phyloP scores from a whole-genome alignment of 2,113 vertebrate species.

The Desmodus rotundus region DNA sequence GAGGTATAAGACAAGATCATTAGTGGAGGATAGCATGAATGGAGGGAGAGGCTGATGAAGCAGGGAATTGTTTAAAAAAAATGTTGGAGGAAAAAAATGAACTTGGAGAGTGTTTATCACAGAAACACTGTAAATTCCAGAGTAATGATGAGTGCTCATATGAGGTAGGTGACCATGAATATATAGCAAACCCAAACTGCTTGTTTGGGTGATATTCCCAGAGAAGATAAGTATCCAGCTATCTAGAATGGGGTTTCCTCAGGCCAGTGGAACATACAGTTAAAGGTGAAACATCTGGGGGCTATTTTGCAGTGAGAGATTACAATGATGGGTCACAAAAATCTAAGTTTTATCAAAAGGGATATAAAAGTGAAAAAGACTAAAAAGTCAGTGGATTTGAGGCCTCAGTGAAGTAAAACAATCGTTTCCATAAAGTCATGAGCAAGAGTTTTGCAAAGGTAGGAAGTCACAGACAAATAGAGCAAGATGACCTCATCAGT shows the following conservation, averaged over 20 bases:
- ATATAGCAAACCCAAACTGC: neutral
- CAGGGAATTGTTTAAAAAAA: neutral
- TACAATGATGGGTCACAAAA: neutral
- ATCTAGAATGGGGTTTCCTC: neutral
- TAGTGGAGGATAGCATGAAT: neutral
- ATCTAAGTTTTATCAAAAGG: neutral
- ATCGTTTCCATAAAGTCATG: neutral
- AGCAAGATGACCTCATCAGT: neutral
- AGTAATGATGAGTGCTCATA: neutral
- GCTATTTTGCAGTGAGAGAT: neutral
- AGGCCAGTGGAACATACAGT: neutral
- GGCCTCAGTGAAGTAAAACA: neutral
- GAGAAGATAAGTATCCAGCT: neutral
- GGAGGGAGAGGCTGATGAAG: neutral
- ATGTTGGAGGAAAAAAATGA: neutral
- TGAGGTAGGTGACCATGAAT: neutral
- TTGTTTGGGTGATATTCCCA: neutral
- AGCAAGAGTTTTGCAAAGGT: neutral
- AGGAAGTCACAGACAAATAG: neutral
- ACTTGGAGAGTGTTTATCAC: neutral
- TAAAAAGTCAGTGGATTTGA: neutral
- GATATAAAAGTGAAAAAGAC: neutral
- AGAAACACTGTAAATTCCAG: neutral
- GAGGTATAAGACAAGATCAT: neutral
- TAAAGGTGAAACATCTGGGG: neutral